phyloP scores from a whole-genome alignment of 2,797 vertebrate genomes.

The Anisognathus igniventris region DNA sequence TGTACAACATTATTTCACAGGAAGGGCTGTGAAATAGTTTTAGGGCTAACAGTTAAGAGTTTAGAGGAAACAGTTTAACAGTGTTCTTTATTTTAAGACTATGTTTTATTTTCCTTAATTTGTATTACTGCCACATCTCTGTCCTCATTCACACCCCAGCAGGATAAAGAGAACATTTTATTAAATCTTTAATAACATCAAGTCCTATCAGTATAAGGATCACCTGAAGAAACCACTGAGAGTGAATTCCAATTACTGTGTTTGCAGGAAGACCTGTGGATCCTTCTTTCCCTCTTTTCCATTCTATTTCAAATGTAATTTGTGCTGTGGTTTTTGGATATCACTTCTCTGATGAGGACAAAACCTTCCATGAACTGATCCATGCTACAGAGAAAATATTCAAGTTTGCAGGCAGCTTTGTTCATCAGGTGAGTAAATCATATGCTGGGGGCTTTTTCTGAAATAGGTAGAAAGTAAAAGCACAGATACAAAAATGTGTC shows the following conservation, averaged over 20 bases:
- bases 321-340: conserved; percentile 56
- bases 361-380: conserved; percentile 41
- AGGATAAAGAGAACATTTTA: neutral
- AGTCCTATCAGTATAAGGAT: neutral
- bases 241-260: neutral
- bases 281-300: conserved; percentile 48
- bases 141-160: neutral
- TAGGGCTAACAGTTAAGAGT: neutral
- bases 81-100: neutral
- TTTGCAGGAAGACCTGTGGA: conserved; percentile 51
- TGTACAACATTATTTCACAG: neutral
- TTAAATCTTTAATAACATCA: neutral
- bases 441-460: neutral
- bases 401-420: conserved; percentile 2
- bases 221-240: neutral
- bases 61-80: neutral
- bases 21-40: neutral
- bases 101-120: neutral
- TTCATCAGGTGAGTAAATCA: conserved; percentile 11
- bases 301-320: conserved; percentile 58
- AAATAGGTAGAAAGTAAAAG: neutral
- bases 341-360: conserved; percentile 41
- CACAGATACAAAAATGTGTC: neutral
- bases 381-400: neutral
- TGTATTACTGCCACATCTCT: neutral